phyloP scores from a whole-genome alignment of 1,140 invertebrate genomes.

The Eupeodes corollae region DNA sequence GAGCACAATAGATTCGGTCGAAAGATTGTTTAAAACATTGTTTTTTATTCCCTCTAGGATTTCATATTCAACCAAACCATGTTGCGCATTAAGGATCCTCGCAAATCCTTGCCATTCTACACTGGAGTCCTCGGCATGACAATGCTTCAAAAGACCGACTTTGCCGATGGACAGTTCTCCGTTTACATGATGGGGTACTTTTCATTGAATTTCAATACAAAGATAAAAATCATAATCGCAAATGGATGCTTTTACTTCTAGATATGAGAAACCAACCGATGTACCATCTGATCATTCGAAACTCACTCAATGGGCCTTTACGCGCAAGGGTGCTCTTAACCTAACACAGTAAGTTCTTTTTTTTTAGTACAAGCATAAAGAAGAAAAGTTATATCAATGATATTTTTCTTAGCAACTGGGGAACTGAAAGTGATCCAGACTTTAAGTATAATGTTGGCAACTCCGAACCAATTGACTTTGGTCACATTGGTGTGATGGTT shows the following conservation, averaged over 20 bases:
- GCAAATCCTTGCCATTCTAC: conserved; percentile 79
- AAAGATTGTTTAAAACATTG: background rate
- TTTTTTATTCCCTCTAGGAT: conserved; percentile 44
- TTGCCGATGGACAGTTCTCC: conserved; percentile 80
- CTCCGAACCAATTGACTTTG: conserved; percentile 78
- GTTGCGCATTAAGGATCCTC: conserved; percentile 88
- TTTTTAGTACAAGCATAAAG: background rate
- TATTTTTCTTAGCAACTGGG: conserved; percentile 73
- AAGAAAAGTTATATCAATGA: conserved; percentile 21
- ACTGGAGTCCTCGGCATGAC: conserved; percentile 83
- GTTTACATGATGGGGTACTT: conserved; percentile 77
- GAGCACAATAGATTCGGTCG: background rate
- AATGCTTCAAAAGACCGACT: conserved; percentile 77
- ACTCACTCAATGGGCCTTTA: conserved; percentile 64
- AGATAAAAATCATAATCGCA: background rate
- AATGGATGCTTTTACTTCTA: no score
- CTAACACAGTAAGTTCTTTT: conserved; percentile 69
- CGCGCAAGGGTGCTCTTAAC: conserved; percentile 78
- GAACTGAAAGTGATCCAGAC: conserved; percentile 72
- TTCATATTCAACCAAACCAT: conserved; percentile 94
- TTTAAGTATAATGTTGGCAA: conserved; percentile 84
- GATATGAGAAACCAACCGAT: conserved; percentile 64
- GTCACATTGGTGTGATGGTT: conserved; percentile 83
- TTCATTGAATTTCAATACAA: conserved; percentile 2
- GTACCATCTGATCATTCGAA: conserved; percentile 58